These are phyloP conservation scores for Trachelus iudaicus DNA, from an alignment of 2,888 invertebrate species.

Conservation along the genomic window DNA sequence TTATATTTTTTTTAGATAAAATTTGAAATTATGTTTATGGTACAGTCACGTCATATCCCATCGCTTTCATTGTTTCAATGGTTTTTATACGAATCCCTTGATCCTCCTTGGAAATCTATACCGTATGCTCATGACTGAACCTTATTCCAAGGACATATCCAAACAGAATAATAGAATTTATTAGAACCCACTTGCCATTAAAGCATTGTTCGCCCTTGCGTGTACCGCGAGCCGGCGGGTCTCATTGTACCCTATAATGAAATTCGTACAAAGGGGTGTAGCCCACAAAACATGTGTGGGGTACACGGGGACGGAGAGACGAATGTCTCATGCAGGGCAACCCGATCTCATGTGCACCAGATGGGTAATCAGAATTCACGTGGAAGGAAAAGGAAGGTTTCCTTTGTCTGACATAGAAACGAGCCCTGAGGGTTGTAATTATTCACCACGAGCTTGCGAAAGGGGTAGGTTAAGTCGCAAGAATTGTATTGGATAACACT, in stretches of 20 bases:
- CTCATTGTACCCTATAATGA: conserved; percentile 44
- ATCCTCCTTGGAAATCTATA: neutral
- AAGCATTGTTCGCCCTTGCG: conserved; percentile 34
- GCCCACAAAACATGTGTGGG: conserved; percentile 27
- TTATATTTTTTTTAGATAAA: neutral
- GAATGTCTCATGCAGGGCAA: conserved; percentile 34
- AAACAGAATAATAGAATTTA: conserved; percentile 43
- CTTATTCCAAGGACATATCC: neutral
- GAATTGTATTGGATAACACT: neutral
- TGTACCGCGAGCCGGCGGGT: conserved; percentile 14
- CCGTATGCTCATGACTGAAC: neutral
- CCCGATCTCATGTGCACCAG: conserved; percentile 44
- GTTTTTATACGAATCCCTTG: neutral
- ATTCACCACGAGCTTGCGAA: neutral
- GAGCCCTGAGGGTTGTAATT: neutral
- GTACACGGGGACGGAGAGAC: conserved; percentile 9
- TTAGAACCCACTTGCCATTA: conserved; percentile 48
- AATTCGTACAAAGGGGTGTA: conserved; percentile 44
- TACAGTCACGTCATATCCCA: neutral
- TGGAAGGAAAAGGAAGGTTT: conserved; percentile 1
- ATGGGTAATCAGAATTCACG: conserved; percentile 48
- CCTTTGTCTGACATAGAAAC: neutral
- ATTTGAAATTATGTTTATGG: neutral
- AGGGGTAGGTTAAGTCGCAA: neutral
- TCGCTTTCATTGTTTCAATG: neutral